These are phyloP conservation scores for Muscicapa comitata DNA, from an alignment of 2,797 vertebrate species.

Conservation along the genomic window DNA sequence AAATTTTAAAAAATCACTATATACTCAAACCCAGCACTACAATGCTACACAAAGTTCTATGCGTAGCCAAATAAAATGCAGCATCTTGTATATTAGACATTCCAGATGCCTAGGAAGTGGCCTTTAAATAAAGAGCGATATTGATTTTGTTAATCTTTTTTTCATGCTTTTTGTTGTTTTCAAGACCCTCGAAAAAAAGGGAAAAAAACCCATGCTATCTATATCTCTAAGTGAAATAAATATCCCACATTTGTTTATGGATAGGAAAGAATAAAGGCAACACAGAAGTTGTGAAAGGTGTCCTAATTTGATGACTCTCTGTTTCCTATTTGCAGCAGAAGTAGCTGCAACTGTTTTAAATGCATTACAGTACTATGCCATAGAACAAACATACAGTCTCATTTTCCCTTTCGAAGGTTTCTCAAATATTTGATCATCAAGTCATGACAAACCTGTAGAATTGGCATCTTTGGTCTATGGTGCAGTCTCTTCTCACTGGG, in stretches of 20 bases:
- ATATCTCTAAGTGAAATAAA: neutral
- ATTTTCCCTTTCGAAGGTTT: neutral
- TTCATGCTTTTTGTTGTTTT: neutral
- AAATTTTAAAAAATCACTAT: fast-evolving
- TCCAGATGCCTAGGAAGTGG: neutral
- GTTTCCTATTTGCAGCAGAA: neutral
- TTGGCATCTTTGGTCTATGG: neutral
- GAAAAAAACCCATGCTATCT: fast-evolving
- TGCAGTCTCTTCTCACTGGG: neutral
- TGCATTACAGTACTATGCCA: neutral
- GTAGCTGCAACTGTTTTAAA: neutral
- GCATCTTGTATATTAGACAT: neutral
- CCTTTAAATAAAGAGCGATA: neutral
- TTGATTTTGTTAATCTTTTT: neutral
- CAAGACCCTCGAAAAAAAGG: fast-evolving
- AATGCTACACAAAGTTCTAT: neutral
- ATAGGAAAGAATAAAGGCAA: neutral
- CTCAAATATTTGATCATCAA: neutral
- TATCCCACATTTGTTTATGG: neutral
- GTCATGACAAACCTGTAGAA: neutral
- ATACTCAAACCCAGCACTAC: neutral
- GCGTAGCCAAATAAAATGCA: neutral
- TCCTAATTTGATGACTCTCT: neutral
- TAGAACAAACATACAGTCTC: neutral
- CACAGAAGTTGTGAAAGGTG: neutral